Conservation (phyloP, 2,113 vertebrate species). For the Dinomys branickii region DNA sequence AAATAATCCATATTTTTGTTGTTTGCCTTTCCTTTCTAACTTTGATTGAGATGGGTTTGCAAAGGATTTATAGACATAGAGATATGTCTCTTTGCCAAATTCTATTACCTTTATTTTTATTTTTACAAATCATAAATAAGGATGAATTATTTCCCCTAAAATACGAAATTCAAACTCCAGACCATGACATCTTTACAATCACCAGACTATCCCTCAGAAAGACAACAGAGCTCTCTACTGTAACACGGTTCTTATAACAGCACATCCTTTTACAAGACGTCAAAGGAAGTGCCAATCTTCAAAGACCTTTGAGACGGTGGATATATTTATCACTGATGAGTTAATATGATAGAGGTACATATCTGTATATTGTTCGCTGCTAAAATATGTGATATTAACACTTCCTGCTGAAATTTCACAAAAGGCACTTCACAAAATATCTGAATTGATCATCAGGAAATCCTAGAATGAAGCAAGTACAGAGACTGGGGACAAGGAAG, state of each 20-base stretch:
- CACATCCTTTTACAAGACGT: background rate
- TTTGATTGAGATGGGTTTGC: background rate
- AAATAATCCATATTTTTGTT: background rate
- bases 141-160: background rate
- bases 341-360: background rate
- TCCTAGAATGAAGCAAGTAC: background rate
- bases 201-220: background rate
- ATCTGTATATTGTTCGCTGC: background rate
- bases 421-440: background rate
- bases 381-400: background rate
- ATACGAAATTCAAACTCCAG: background rate
- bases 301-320: background rate
- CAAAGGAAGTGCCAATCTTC: background rate
- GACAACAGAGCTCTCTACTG: background rate
- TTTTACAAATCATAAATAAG: background rate
- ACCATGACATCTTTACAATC: background rate
- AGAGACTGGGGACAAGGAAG: background rate
- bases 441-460: background rate
- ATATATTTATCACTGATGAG: background rate
- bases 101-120: background rate
- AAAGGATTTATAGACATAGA: background rate
- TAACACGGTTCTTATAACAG: background rate
- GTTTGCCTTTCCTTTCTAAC: background rate
- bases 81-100: background rate
- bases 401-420: background rate